Conservation (phyloP, 2,888 invertebrate genomes). For the Alcis repandata region DNA sequence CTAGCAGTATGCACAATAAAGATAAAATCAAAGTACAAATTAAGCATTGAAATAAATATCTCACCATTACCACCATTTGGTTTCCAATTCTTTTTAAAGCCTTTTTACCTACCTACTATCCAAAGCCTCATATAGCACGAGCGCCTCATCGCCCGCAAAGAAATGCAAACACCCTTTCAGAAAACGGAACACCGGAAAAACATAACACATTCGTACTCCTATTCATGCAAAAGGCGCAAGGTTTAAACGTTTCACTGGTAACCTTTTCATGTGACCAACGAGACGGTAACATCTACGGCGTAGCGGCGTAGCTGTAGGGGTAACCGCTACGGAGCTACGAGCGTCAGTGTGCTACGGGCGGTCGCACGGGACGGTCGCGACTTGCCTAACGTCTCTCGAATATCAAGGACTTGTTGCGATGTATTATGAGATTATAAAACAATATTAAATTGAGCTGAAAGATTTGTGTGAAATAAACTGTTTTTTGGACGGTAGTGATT, state of each 20-base stretch:
- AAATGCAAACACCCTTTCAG: constrained; percentile 74
- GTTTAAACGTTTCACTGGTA: constrained; percentile 77
- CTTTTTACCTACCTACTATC: not conserved
- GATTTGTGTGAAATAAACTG: constrained; percentile 2
- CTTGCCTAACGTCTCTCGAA: constrained; percentile 26
- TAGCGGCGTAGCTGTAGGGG: constrained; percentile 42
- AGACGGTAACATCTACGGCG: constrained; percentile 56
- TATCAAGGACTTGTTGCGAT: constrained; percentile 58
- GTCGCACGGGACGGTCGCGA: constrained; percentile 63
- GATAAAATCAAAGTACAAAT: too few relatives aligned
- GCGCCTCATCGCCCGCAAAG: constrained; percentile 55
- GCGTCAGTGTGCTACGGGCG: constrained; percentile 62
- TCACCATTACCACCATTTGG: too few relatives aligned
- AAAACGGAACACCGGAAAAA: constrained; percentile 73
- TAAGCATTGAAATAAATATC: too few relatives aligned
- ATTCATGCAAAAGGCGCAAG: constrained; percentile 80
- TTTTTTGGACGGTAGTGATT: constrained; percentile 19
- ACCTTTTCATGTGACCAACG: constrained; percentile 73
- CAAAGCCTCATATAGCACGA: constrained; percentile 40
- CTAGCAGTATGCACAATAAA: too few relatives aligned
- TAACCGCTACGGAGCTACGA: constrained; percentile 23
- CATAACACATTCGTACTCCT: constrained; percentile 78
- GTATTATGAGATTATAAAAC: constrained; percentile 36
- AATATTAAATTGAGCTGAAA: not conserved
- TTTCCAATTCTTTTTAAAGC: too few relatives aligned